Evolutionary conservation across 2,113 vertebrate genomes (phyloP), one percentile per base, ranked within the genome.

Genomic region (Neolamprologus hecqui): DNA sequence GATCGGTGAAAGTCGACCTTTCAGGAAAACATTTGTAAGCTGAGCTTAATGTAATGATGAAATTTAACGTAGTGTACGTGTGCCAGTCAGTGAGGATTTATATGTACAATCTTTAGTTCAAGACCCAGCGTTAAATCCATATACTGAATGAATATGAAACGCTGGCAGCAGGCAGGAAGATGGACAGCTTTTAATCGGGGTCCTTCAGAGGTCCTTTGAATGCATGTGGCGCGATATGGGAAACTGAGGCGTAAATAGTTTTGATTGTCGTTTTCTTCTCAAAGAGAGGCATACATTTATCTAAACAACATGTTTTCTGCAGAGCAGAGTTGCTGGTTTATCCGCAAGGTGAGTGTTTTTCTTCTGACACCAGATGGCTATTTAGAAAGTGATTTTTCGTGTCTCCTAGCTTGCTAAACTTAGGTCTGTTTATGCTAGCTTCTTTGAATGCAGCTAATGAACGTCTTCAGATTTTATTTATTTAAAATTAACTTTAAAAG

Each of bases 331-430:
- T 94, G 92, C 63, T 97, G 96, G 96, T 97, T 97, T 82, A 91
- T 96, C 42, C 94, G 94, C n/a, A 97, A 96, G 96, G 96, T 97
- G 88, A 96, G 96, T 86, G 5, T 45, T 63, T 51, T 51, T 58
- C 17, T n/a, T 53, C 6, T 55, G 2, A 83, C 65, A 23, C 2
- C 33, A 19, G 4, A 15, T 58, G 5, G 19, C 79, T 3, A 33
- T 86, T 81, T 9, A 28, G 2, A 4, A 81, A 21, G 49, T 4
- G 49, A 33, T 51, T 77, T 53, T 10, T 33, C 28, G 35, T 3
- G 2, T 23, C 3, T 54, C 77, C 42, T 75, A 80, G 33, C 23
- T 2, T 81, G 90, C 88, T 93, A 93, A 83, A 42, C 10, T 6
- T 1, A 31, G 15, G 5, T 26, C 2, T 88, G 82, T 86, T 88